Evolutionary conservation across 2,113 vertebrate genomes (phyloP).

Genomic region (Gobiocypris rarus): DNA sequence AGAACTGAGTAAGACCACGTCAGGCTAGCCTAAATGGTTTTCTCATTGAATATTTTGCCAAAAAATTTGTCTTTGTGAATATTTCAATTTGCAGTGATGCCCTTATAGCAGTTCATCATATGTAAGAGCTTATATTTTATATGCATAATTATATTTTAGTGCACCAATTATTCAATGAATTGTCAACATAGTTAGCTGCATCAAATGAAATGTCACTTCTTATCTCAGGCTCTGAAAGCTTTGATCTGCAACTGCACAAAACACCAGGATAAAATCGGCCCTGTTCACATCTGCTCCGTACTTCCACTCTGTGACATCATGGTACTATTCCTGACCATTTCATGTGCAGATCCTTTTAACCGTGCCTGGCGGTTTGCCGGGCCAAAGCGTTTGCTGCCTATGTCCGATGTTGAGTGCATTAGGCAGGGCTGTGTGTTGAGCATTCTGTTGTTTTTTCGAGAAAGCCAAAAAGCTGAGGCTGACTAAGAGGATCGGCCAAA

Average conservation of each 20-base stretch:
- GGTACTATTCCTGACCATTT: neutral
- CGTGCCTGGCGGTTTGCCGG: neutral
- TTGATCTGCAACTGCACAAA: slow-evolving; percentile 8
- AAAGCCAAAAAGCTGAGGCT: neutral
- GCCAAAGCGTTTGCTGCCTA: neutral
- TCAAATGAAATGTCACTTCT: too few species aligned
- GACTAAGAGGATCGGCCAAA: too few species aligned
- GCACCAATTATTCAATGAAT: neutral
- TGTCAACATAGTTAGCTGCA: neutral
- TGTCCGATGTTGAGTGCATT: neutral
- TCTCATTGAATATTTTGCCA: neutral
- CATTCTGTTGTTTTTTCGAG: neutral
- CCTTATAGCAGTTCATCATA: neutral
- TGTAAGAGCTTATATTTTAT: neutral
- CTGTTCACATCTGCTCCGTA: neutral
- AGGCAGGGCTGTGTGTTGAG: neutral
- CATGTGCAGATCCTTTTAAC: neutral
- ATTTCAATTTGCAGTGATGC: neutral
- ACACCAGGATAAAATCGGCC: slow-evolving; percentile 18
- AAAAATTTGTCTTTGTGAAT: neutral
- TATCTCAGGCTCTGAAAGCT: neutral
- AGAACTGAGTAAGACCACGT: too few species aligned
- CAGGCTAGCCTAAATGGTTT: too few species aligned
- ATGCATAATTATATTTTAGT: neutral
- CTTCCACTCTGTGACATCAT: neutral